phyloP scores from a whole-genome alignment of 2,888 invertebrate species.

The Protonemura montana region DNA sequence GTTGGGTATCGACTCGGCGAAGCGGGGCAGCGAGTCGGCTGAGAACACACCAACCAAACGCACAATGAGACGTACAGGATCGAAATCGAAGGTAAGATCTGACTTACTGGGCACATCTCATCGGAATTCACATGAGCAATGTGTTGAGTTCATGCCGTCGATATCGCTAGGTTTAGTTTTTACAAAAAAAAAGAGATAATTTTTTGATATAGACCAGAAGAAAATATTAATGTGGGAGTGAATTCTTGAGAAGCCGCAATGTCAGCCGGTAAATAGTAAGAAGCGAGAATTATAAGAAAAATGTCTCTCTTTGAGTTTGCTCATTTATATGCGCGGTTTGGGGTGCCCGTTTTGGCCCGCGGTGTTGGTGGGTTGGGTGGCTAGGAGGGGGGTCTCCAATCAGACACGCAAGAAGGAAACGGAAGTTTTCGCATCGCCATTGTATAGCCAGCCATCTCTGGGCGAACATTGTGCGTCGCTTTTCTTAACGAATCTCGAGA shows the following conservation, averaged over 20 bases:
- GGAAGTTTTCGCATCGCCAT: constrained; percentile 13
- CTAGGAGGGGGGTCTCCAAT: constrained; percentile 14
- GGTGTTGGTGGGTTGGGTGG: neutral
- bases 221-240: neutral
- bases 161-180: too few species aligned
- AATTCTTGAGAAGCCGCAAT: neutral
- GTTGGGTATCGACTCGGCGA: constrained; percentile 88
- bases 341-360: constrained; percentile 27
- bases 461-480: neutral
- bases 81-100: too few species aligned
- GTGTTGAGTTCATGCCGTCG: too few species aligned
- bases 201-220: neutral
- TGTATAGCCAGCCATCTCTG: neutral
- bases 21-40: constrained; percentile 78
- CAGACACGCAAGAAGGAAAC: constrained; percentile 32
- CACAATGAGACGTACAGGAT: too few species aligned
- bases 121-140: too few species aligned
- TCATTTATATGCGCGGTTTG: constrained; percentile 37
- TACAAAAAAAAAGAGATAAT: too few species aligned
- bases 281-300: constrained; percentile 24
- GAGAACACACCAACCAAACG: constrained; percentile 62
- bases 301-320: constrained; percentile 18
- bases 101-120: too few species aligned
- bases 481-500: neutral
- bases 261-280: neutral